These are phyloP conservation scores for Cyprinus carpio DNA, from an alignment of 2,113 vertebrate genomes.

Conservation along the genomic window DNA sequence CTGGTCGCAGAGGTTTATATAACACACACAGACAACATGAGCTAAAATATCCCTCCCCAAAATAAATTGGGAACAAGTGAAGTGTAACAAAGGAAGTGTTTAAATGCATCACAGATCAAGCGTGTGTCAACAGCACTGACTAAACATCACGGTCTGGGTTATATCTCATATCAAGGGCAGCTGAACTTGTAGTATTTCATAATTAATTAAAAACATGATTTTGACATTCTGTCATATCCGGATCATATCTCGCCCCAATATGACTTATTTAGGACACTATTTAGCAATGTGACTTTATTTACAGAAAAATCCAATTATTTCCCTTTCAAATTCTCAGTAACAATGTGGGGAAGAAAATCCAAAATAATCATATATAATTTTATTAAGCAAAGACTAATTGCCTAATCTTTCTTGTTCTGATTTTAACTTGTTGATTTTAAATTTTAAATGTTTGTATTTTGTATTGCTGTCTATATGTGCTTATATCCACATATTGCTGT, in stretches of 20 bases:
- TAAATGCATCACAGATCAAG: not conserved
- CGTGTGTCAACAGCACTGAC: constrained; percentile 11
- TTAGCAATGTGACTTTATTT: no score
- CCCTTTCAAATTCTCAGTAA: not conserved
- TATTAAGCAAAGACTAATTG: not conserved
- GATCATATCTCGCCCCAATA: not conserved
- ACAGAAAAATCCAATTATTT: not conserved
- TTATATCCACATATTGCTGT: no score
- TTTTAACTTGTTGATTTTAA: not conserved
- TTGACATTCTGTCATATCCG: not conserved
- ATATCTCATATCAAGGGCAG: not conserved
- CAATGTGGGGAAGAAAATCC: not conserved
- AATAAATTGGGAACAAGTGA: constrained; percentile 14
- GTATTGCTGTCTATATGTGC: no score
- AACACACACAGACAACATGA: constrained; percentile 13
- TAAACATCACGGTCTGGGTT: not conserved
- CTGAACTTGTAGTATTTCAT: not conserved
- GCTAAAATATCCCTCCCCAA: constrained; percentile 8
- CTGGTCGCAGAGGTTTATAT: not conserved
- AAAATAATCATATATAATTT: not conserved
- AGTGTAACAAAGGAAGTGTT: constrained; percentile 17
- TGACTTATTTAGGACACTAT: no score
- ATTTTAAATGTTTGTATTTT: no score
- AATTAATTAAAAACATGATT: not conserved
- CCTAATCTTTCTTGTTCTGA: not conserved